Conservation (phyloP, 2,797 vertebrate genomes). For the Phrynocephalus forsythii region DNA sequence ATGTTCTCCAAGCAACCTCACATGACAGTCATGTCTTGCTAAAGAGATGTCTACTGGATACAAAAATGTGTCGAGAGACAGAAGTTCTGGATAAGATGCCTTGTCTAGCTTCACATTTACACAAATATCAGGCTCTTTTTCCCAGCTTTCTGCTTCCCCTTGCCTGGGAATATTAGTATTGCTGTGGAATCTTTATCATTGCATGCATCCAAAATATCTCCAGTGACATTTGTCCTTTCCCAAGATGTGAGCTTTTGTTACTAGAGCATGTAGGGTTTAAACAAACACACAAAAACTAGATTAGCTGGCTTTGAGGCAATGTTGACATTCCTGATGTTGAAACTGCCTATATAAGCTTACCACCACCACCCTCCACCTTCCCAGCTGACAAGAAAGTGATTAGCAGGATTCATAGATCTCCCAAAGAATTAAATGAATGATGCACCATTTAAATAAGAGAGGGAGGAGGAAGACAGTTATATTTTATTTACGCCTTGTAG, state of each 20-base stretch:
- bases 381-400: neutral
- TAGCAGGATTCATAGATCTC: neutral
- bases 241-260: constrained; percentile 6
- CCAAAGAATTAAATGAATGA: neutral
- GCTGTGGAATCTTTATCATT: neutral
- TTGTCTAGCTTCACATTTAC: neutral
- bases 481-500: neutral
- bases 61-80: neutral
- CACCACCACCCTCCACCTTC: neutral
- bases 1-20: neutral
- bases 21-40: neutral
- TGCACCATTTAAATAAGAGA: neutral
- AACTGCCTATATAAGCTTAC: neutral
- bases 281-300: neutral
- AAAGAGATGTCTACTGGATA: neutral
- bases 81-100: neutral
- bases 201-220: constrained; percentile 7
- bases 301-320: neutral
- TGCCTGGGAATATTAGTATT: neutral
- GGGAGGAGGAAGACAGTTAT: neutral
- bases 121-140: neutral
- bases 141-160: neutral
- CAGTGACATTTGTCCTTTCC: constrained; percentile 15
- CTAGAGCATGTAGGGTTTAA: neutral
- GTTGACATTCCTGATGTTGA: neutral